Evolutionary conservation across 1,140 invertebrate species (phyloP).

Genomic region (Pachypsylla venusta): DNA sequence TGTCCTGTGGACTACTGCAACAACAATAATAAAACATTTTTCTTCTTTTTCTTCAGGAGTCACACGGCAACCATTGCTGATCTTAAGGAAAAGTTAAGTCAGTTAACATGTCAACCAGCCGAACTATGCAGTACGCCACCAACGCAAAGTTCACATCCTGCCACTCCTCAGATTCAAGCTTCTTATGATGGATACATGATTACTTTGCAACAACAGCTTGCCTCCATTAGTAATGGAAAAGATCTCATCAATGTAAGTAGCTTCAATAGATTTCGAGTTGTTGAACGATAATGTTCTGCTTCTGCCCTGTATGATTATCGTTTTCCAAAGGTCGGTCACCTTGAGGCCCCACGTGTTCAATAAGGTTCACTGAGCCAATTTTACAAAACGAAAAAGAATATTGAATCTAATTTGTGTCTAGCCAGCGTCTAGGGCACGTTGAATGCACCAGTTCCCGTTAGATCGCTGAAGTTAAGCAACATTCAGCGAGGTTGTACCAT

Average conservation of each 20-base stretch:
- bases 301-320: neutral
- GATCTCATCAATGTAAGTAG: constrained; percentile 30
- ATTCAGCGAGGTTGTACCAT: too few relatives aligned
- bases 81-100: constrained; percentile 37
- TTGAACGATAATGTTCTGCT: constrained; percentile 3
- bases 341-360: too few relatives aligned
- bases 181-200: constrained; percentile 40
- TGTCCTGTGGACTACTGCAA: too few relatives aligned
- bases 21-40: too few relatives aligned
- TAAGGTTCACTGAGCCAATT: too few relatives aligned
- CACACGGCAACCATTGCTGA: constrained; percentile 37
- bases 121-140: constrained; percentile 36
- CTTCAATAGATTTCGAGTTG: constrained; percentile 2
- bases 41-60: too few relatives aligned
- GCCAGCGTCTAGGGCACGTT: too few relatives aligned
- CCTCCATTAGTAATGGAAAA: constrained; percentile 34
- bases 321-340: neutral
- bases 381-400: too few relatives aligned
- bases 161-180: constrained; percentile 38
- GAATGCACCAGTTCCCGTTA: too few relatives aligned
- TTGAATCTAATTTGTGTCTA: too few relatives aligned
- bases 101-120: constrained; percentile 38
- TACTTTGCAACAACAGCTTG: constrained; percentile 41
- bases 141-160: constrained; percentile 33
- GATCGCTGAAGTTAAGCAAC: too few relatives aligned